Conservation (phyloP, 2,888 invertebrate genomes). For the Euzophera pinguis region DNA sequence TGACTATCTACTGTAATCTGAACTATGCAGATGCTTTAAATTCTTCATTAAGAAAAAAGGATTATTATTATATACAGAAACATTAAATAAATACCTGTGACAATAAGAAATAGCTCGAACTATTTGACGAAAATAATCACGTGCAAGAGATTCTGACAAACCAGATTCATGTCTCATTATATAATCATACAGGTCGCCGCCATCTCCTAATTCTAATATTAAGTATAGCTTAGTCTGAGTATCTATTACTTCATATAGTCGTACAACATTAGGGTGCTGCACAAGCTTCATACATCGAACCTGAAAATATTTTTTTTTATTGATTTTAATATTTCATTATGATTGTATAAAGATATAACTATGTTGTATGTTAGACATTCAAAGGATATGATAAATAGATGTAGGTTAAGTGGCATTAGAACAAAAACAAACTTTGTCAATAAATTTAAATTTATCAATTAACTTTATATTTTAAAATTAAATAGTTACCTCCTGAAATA, state of each 20-base stretch:
- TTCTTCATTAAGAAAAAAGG: neutral
- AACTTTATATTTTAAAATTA: too few relatives aligned
- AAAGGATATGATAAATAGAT: too few relatives aligned
- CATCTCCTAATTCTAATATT: conserved; percentile 98
- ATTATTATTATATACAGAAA: neutral
- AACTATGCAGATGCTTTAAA: too few relatives aligned
- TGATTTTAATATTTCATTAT: neutral
- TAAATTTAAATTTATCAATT: too few relatives aligned
- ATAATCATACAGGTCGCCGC: conserved; percentile 99
- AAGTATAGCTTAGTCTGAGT: conserved; percentile 98
- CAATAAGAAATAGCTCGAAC: conserved; percentile 98
- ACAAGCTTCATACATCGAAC: conserved; percentile 99
- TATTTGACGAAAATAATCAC: conserved; percentile 97
- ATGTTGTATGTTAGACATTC: too few relatives aligned
- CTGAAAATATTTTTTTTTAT: conserved; percentile 55
- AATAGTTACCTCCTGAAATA: conserved; percentile 89
- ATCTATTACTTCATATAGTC: conserved; percentile 99
- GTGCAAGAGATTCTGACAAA: conserved; percentile 88
- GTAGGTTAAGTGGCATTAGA: too few relatives aligned
- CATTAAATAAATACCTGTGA: conserved; percentile 84
- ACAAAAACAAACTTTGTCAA: too few relatives aligned
- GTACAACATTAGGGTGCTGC: conserved; percentile 99
- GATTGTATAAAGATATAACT: too few relatives aligned
- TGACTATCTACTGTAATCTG: too few relatives aligned
- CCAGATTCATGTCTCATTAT: conserved; percentile 97